Base-by-base conservation (phyloP, 1,140 invertebrate genomes). In the Pseudomyrmex flavicornis region DNA sequence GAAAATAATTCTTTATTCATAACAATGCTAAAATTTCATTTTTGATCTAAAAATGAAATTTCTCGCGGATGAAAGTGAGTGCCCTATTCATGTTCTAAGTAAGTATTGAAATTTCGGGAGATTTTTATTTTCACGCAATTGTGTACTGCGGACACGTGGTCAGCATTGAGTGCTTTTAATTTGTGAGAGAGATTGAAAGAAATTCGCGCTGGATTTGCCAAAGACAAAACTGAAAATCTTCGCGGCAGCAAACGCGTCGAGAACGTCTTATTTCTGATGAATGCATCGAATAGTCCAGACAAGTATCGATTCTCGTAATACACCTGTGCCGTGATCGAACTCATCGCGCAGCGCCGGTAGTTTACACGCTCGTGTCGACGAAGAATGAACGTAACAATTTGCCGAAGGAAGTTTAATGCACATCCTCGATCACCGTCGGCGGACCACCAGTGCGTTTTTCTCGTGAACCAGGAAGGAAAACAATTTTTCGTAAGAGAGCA, bases 311-410 rank as follows among this genome's bases (percentile, higher is more conserved):
- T 26, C 52, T 68, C 46, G 54, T 83, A 86, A 86, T 86, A 82
- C 56, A 86, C 85, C 85, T 83, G 79, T 72, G 68, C 58, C 82
- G 68, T 80, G 85, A 88, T 87, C 82, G 72, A 88, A 84, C 74
- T 74, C 50, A 80, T 87, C 62, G 79, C 59, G 44, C 68, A 54
- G 22, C 50, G 35, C 68, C 52, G 20, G 46, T 54, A 69, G 63
- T 84, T 88, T 83, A 63, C 84, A 62, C 84, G 77, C 52, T 56
- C 83, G 68, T 46, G 54, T 66, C 54, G 15, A 72, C 62, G 70
- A 85, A 85, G 70, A 85, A 85, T 80, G 70, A 85, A 83, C 84
- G 54, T 62, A 80, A 85, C 79, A 83, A 85, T 85, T 85, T 83
- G 69, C 48, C 77, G 68, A 85, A 72, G 70, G 72, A 75, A 72